phyloP scores from a whole-genome alignment of 2,797 vertebrate species.

The Otolemur crassicaudatus region DNA sequence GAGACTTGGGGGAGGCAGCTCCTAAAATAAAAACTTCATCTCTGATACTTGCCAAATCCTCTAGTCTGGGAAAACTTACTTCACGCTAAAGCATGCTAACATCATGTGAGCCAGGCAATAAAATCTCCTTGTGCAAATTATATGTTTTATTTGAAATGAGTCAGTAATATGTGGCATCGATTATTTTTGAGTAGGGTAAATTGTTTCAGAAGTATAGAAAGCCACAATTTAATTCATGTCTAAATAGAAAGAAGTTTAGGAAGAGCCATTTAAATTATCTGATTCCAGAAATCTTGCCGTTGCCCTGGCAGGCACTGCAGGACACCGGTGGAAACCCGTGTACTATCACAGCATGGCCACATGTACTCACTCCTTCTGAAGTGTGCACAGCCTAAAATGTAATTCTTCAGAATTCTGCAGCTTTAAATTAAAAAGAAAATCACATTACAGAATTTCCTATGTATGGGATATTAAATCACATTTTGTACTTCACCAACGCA shows the following conservation, averaged over 20 bases:
- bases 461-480: neutral
- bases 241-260: constrained; percentile 40
- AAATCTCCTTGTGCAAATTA: constrained; percentile 10
- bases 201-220: neutral
- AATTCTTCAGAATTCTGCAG: neutral
- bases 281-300: neutral
- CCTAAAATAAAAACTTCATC: constrained; percentile 3
- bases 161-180: constrained; percentile 8
- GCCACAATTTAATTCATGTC: neutral
- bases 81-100: neutral
- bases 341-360: neutral
- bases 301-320: neutral
- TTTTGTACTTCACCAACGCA: neutral
- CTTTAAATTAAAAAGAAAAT: constrained; percentile 3
- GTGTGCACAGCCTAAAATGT: neutral
- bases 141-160: neutral
- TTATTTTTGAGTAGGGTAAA: neutral
- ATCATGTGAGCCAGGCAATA: constrained; percentile 23
- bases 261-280: constrained; percentile 25
- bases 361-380: neutral
- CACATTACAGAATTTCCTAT: neutral
- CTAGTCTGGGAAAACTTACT: neutral
- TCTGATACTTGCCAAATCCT: constrained; percentile 14
- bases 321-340: neutral
- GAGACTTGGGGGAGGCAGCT: neutral